phyloP scores from a whole-genome alignment of 2,888 invertebrate species.

The Beris chalybata region DNA sequence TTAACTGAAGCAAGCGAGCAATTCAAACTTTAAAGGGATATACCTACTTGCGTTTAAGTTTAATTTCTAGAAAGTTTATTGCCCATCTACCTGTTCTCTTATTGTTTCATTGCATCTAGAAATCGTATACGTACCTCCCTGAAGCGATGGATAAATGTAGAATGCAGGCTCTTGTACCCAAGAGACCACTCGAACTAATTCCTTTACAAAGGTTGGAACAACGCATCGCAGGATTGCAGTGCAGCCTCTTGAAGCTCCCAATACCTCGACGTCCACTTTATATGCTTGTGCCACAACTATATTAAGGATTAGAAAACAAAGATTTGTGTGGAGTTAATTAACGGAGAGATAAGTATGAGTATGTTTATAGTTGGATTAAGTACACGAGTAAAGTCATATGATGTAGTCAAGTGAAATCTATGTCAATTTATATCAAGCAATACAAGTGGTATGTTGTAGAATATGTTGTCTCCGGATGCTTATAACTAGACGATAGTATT shows the following conservation, averaged over 20 bases:
- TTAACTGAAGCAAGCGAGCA: no score
- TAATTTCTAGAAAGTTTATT: no score
- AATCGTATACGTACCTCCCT: slow-evolving; percentile 65
- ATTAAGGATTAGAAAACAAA: slow-evolving; percentile 44
- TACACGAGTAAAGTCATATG: neutral
- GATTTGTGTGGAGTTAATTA: slow-evolving; percentile 31
- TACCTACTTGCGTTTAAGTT: no score
- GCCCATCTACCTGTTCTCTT: no score
- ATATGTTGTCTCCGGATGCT: no score
- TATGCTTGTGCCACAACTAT: slow-evolving; percentile 74
- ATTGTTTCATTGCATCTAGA: no score
- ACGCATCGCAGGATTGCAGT: slow-evolving; percentile 73
- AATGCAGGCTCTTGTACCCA: slow-evolving; percentile 76
- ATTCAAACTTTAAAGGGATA: no score
- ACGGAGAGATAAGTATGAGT: slow-evolving; percentile 15
- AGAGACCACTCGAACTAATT: slow-evolving; percentile 72
- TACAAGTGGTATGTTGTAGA: no score
- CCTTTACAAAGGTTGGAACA: slow-evolving; percentile 73
- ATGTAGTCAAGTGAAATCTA: no score
- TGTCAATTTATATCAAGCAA: no score
- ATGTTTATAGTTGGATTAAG: slow-evolving; percentile 14
- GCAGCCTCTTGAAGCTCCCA: slow-evolving; percentile 70
- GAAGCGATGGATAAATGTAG: slow-evolving; percentile 72
- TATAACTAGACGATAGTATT: no score
- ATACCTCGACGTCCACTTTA: slow-evolving; percentile 72